Percentiles rank a stretch among this genome's conserved stretches.
These are phyloP conservation scores for Indicator maculatus DNA, from an alignment of 2,113 vertebrate species.

Conservation along the genomic window DNA sequence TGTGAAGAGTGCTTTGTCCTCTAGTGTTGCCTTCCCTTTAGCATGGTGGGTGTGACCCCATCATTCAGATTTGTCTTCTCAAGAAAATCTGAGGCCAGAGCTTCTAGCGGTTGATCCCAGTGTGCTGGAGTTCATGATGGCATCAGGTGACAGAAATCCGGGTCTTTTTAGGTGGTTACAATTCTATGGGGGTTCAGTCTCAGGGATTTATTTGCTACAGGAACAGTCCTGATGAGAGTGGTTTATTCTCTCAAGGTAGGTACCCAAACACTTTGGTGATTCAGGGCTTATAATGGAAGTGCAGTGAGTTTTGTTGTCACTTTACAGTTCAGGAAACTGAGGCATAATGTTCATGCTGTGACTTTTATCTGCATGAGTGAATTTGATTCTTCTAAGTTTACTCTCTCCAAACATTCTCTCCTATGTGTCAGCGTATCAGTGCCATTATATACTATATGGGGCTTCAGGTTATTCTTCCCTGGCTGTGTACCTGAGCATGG, in stretches of 20 bases:
- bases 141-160: background rate
- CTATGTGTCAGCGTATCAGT: background rate
- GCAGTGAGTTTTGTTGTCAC: background rate
- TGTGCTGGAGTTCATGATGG: rapidly evolving
- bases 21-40: background rate
- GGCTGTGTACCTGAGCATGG: background rate
- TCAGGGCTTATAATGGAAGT: background rate
- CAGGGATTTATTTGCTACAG: background rate
- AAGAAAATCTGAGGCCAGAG: background rate
- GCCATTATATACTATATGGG: background rate
- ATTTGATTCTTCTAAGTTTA: background rate
- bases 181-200: background rate
- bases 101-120: background rate
- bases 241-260: background rate
- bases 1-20: background rate
- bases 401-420: background rate
- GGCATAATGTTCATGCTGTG: background rate
- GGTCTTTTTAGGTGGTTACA: background rate
- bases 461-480: background rate
- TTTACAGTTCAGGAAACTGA: background rate
- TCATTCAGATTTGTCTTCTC: background rate
- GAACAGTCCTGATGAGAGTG: background rate
- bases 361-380: background rate
- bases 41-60: rapidly evolving
- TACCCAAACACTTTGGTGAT: background rate